These are phyloP conservation scores for Maconellicoccus hirsutus DNA, from an alignment of 1,140 invertebrate species.

Conservation along the genomic window DNA sequence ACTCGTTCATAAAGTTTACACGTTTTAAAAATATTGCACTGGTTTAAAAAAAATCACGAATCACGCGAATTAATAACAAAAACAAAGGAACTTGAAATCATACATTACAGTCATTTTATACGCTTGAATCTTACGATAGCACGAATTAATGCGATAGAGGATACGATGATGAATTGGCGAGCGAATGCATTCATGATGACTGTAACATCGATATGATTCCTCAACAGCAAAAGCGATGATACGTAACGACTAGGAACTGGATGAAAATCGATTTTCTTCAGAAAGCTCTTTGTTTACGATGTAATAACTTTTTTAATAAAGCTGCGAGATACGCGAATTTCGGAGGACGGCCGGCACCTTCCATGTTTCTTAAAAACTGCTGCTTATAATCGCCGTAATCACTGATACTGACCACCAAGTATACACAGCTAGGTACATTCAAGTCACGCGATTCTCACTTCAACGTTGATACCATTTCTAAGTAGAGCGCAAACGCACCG, in stretches of 20 bases:
- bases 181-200: not conserved
- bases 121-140: not conserved
- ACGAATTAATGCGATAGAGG: not conserved
- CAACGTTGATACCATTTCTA: not conserved
- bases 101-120: not conserved
- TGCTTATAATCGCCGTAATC: conserved; percentile 15
- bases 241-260: not conserved
- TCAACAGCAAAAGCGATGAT: not conserved
- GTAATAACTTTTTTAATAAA: conserved; percentile 3
- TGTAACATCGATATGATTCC: not conserved
- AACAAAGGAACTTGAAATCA: not conserved
- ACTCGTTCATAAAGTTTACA: not conserved
- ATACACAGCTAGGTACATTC: conserved; percentile 14
- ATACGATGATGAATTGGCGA: not conserved
- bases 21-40: not conserved
- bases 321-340: conserved; percentile 8
- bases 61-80: not conserved
- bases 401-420: conserved; percentile 17
- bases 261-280: not conserved
- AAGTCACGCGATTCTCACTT: conserved; percentile 12
- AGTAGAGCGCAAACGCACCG: conserved; percentile 12
- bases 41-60: not conserved
- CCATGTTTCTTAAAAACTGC: conserved; percentile 18
- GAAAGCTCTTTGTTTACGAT: conserved; percentile 8
- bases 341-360: conserved; percentile 14